Evolutionary conservation across 2,888 invertebrate species (phyloP).

Genomic region (Dryobota labecula): DNA sequence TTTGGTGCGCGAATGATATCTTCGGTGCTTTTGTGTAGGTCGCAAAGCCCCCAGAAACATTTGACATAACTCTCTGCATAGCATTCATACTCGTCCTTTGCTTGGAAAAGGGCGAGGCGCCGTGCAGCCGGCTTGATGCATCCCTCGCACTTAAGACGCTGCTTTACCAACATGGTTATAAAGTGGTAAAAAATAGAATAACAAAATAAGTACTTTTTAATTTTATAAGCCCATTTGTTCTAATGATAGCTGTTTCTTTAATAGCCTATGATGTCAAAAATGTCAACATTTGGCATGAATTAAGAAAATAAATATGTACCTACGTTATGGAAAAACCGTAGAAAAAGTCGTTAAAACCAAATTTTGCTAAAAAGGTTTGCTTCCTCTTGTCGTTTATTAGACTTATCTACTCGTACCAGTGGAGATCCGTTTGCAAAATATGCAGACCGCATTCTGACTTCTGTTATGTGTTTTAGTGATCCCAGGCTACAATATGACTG

Average conservation of each 20-base stretch:
- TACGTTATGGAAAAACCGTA: too few relatives aligned
- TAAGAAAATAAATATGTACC: constrained; percentile 11
- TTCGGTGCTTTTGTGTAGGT: constrained; percentile 76
- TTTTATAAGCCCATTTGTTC: constrained; percentile 52
- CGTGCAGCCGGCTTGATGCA: constrained; percentile 75
- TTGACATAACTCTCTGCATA: constrained; percentile 83
- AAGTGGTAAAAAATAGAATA: constrained; percentile 17
- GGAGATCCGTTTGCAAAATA: too few relatives aligned
- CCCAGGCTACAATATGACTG: too few relatives aligned
- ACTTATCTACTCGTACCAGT: too few relatives aligned
- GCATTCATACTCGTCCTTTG: constrained; percentile 79
- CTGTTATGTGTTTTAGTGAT: too few relatives aligned
- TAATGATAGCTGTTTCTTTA: constrained; percentile 18
- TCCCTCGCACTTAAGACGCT: constrained; percentile 70
- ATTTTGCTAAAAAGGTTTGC: constrained; percentile 22
- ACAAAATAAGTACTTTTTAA: constrained; percentile 49
- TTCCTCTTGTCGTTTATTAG: too few relatives aligned
- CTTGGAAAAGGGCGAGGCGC: constrained; percentile 76
- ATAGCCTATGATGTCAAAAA: constrained; percentile 14
- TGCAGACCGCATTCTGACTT: too few relatives aligned
- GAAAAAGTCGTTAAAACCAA: neutral
- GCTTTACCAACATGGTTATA: constrained; percentile 67
- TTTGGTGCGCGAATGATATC: constrained; percentile 58
- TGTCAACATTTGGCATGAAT: constrained; percentile 31
- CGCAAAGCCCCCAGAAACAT: constrained; percentile 85